Percentiles rank a stretch among this genome's conserved stretches.
These are phyloP conservation scores for Calosoma granatense DNA, from an alignment of 1,140 invertebrate species.

Conservation along the genomic window DNA sequence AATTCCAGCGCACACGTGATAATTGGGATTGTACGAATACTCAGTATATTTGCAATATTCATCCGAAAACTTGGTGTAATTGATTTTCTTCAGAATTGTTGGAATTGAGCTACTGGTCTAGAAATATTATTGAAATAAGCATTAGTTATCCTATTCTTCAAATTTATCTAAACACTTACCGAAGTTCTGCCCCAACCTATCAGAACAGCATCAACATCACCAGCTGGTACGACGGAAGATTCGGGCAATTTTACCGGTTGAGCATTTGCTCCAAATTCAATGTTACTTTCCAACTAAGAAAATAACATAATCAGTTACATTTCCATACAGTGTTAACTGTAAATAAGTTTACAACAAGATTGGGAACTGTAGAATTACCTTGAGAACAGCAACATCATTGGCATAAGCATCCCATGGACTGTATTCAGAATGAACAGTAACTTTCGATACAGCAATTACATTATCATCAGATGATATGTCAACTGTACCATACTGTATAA, in stretches of 20 bases:
- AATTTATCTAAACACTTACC: neutral
- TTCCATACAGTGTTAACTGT: too few species aligned
- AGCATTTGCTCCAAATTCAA: neutral
- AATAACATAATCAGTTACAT: neutral
- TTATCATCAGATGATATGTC: constrained; percentile 15
- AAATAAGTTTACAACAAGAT: too few species aligned
- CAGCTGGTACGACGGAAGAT: neutral
- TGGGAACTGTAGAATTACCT: too few species aligned
- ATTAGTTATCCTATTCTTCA: neutral
- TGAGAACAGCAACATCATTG: constrained; percentile 22
- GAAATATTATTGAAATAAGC: neutral
- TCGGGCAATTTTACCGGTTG: neutral
- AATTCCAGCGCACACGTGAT: constrained; percentile 33
- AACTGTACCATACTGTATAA: constrained; percentile 16
- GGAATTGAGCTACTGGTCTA: constrained; percentile 32
- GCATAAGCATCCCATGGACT: constrained; percentile 18
- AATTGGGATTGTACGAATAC: constrained; percentile 19
- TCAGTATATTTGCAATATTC: constrained; percentile 29
- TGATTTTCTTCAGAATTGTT: constrained; percentile 29
- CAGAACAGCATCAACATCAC: neutral
- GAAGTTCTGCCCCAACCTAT: neutral
- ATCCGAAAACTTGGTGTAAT: constrained; percentile 29
- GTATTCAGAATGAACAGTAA: constrained; percentile 29
- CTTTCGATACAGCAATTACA: constrained; percentile 19
- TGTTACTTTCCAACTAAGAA: neutral